Percentiles rank a stretch among this genome's conserved stretches.
Conservation (phyloP, 2,797 vertebrate species). For the Petrocephalus schoutedeni region DNA sequence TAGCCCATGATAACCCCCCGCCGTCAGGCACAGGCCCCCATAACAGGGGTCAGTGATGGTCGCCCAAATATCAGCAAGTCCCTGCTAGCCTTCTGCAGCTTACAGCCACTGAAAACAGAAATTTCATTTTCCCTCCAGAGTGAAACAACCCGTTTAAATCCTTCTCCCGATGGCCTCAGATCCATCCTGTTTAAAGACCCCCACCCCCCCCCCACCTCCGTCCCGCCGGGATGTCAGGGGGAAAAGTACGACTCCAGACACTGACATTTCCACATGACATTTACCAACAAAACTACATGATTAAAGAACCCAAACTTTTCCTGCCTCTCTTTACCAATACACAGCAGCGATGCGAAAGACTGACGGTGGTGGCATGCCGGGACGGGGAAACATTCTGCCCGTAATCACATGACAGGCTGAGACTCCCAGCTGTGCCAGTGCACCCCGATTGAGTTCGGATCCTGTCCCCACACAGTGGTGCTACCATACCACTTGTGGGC, state of each 20-base stretch:
- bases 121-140: background rate
- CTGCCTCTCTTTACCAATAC: background rate
- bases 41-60: background rate
- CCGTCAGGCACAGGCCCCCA: background rate
- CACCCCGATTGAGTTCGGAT: no score
- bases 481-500: background rate
- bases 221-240: background rate
- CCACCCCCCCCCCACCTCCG: background rate
- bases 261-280: conserved; percentile 16
- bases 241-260: conserved; percentile 1
- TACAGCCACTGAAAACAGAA: background rate
- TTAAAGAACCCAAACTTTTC: conserved; percentile 12
- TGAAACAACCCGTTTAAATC: background rate
- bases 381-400: background rate
- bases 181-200: background rate
- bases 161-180: background rate
- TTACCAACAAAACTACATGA: conserved; percentile 17
- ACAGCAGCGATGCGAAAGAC: background rate
- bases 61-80: background rate
- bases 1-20: background rate
- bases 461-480: background rate
- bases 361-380: background rate
- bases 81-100: background rate
- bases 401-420: background rate
- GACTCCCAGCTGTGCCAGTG: background rate